Conservation (phyloP, 2,113 vertebrate genomes). For the Orycteropus afer region DNA sequence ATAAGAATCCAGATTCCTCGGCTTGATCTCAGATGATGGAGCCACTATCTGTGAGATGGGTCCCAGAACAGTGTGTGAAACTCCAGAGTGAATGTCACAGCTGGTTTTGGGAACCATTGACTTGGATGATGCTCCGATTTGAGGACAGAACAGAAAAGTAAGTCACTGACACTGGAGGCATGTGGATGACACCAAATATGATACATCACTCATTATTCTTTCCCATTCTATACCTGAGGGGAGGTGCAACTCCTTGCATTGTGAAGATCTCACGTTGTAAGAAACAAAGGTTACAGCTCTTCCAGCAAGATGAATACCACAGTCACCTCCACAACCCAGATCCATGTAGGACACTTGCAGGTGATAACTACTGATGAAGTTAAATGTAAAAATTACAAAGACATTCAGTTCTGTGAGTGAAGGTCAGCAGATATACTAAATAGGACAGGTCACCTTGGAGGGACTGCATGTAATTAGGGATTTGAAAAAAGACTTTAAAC, state of each 20-base stretch:
- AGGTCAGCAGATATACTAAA: not conserved
- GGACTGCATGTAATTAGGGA: not conserved
- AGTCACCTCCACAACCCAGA: not conserved
- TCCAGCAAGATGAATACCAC: not conserved
- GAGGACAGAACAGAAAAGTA: not conserved
- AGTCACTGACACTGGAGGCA: not conserved
- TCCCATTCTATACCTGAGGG: accelerated
- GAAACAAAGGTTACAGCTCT: not conserved
- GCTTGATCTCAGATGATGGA: not conserved
- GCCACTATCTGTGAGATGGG: not conserved
- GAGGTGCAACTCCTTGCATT: not conserved
- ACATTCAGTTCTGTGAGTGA: not conserved
- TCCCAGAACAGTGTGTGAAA: not conserved
- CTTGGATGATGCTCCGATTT: not conserved
- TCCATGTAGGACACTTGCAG: not conserved
- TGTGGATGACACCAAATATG: not conserved
- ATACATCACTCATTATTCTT: not conserved
- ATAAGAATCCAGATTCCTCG: not conserved
- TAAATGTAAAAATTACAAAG: not conserved
- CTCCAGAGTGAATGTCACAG: not conserved
- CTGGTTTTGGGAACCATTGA: not conserved
- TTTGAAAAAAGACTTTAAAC: not conserved
- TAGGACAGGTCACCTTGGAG: not conserved
- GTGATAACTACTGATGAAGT: not conserved
- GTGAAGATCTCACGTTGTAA: not conserved